Evolutionary conservation across 2,888 invertebrate genomes (phyloP).

Genomic region (Lochmaea crataegi): DNA sequence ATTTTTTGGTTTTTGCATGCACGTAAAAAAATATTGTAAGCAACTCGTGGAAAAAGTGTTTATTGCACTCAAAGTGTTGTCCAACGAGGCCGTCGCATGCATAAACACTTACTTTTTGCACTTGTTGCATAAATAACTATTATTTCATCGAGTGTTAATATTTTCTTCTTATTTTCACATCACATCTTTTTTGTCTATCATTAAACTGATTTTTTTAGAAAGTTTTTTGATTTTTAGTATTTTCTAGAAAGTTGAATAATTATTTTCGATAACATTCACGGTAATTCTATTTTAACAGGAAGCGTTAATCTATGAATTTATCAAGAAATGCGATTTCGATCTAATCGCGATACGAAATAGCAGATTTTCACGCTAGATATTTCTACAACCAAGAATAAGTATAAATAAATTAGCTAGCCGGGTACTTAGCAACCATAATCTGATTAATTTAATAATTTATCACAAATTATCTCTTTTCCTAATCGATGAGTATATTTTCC

Average conservation of each 20-base stretch:
- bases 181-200: too few relatives aligned
- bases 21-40: too few relatives aligned
- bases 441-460: conserved; percentile 20
- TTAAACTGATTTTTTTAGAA: neutral
- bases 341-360: neutral
- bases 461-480: conserved; percentile 5
- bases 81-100: too few relatives aligned
- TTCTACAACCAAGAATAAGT: neutral
- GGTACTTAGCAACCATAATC: conserved; percentile 13
- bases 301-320: conserved; percentile 1
- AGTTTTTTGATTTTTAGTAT: too few relatives aligned
- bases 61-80: too few relatives aligned
- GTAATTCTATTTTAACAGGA: neutral
- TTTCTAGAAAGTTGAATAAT: neutral
- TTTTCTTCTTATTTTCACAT: too few relatives aligned
- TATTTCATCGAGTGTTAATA: too few relatives aligned
- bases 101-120: too few relatives aligned
- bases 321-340: conserved; percentile 1
- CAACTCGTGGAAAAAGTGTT: too few relatives aligned
- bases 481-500: conserved; percentile 12
- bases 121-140: too few relatives aligned
- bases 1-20: too few relatives aligned
- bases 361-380: conserved; percentile 17
- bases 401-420: conserved; percentile 14
- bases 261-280: neutral